Conservation (phyloP, 1,140 invertebrate genomes). For the Brachionus asplanchnoidis region DNA sequence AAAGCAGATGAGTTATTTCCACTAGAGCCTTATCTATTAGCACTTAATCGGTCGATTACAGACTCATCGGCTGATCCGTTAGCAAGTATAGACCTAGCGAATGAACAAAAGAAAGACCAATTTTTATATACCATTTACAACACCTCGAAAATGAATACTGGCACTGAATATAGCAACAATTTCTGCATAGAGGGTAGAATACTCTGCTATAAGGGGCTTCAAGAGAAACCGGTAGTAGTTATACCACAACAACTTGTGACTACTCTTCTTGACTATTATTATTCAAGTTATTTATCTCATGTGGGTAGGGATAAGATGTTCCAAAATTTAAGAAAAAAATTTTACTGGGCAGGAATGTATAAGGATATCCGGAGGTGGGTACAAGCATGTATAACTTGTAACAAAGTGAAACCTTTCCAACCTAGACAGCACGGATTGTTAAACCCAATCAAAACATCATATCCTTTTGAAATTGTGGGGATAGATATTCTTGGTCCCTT, state of each 20-base stretch:
- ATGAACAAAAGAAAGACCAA: background rate
- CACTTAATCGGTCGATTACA: background rate
- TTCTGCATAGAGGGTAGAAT: too few species aligned
- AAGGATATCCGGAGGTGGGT: background rate
- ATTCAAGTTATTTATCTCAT: background rate
- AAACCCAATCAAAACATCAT: background rate
- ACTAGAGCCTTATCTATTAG: background rate
- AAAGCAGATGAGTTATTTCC: too few species aligned
- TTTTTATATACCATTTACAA: background rate
- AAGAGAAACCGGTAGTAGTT: too few species aligned
- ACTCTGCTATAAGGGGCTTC: too few species aligned
- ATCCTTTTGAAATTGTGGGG: background rate
- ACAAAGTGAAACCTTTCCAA: background rate
- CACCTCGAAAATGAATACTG: too few species aligned
- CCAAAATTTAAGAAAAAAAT: background rate
- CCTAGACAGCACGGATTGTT: background rate
- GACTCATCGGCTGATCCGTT: background rate
- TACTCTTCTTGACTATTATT: too few species aligned
- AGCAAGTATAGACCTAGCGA: background rate
- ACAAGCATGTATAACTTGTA: background rate
- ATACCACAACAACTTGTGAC: too few species aligned
- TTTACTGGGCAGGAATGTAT: background rate
- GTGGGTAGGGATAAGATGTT: background rate
- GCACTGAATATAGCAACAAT: too few species aligned
- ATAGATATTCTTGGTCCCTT: slow-evolving; percentile 45